Conservation (phyloP, 2,113 vertebrate genomes). For the Corythoichthys intestinalis region DNA sequence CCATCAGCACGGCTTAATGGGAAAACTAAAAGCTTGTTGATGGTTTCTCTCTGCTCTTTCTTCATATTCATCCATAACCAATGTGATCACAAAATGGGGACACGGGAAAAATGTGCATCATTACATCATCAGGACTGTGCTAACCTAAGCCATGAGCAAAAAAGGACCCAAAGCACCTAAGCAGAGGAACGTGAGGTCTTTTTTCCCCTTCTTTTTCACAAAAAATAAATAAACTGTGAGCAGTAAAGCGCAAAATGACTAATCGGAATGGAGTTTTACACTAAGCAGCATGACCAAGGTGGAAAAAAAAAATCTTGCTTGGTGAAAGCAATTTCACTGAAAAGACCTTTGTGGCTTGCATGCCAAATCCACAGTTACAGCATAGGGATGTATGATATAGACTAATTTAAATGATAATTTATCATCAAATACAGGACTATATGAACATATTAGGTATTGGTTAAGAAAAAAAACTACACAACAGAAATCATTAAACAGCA, state of each 20-base stretch:
- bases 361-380: slow-evolving; percentile 23
- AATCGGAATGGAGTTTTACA: slow-evolving; percentile 41
- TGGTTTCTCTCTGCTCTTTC: slow-evolving; percentile 9
- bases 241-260: slow-evolving; percentile 49
- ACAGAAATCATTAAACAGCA: too few relatives aligned
- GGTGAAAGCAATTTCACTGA: slow-evolving; percentile 41
- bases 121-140: slow-evolving; percentile 45
- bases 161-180: slow-evolving; percentile 15
- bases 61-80: slow-evolving; percentile 14
- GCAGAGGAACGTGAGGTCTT: slow-evolving; percentile 40
- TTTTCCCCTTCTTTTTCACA: slow-evolving; percentile 9
- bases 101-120: slow-evolving; percentile 29
- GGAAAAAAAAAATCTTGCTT: slow-evolving; percentile 19
- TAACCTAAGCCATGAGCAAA: slow-evolving; percentile 43
- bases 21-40: slow-evolving; percentile 13
- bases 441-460: too few relatives aligned
- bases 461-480: too few relatives aligned
- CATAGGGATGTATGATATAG: neutral
- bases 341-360: slow-evolving; percentile 16
- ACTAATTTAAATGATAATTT: neutral
- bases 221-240: slow-evolving; percentile 50
- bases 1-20: slow-evolving; percentile 11
- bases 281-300: slow-evolving; percentile 27
- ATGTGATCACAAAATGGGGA: slow-evolving; percentile 24
- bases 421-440: too few relatives aligned